Evolutionary conservation across 2,113 vertebrate genomes (phyloP).

Genomic region (Australoheros scitulus): DNA sequence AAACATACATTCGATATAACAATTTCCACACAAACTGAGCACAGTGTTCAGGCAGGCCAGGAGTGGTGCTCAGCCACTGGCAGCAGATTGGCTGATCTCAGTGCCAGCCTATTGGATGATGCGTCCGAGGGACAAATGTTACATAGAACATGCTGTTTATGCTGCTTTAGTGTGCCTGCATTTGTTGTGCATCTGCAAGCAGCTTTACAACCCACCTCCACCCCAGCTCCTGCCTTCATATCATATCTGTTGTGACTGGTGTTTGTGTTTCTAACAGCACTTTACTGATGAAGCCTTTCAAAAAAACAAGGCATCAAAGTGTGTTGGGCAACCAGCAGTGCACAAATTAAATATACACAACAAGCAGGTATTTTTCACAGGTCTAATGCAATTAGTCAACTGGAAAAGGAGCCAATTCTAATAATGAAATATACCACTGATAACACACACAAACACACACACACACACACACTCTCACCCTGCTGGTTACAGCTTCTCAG

Average conservation of each 20-base stretch:
- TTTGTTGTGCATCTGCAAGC: not conserved
- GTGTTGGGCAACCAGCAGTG: too few relatives aligned
- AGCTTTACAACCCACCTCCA: not conserved
- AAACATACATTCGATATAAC: not conserved
- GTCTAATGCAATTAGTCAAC: too few relatives aligned
- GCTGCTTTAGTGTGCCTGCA: not conserved
- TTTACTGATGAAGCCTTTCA: too few relatives aligned
- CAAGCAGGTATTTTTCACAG: too few relatives aligned
- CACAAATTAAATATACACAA: too few relatives aligned
- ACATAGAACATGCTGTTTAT: accelerated
- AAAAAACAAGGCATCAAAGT: too few relatives aligned
- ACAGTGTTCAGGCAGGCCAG: not conserved
- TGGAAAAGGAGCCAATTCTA: too few relatives aligned
- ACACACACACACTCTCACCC: too few relatives aligned
- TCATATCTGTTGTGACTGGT: not conserved
- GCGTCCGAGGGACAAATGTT: not conserved
- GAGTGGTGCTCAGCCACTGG: not conserved
- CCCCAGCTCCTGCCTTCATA: not conserved
- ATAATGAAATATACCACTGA: too few relatives aligned
- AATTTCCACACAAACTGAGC: not conserved
- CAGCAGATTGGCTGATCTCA: not conserved
- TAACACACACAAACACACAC: too few relatives aligned
- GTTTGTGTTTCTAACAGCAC: not conserved
- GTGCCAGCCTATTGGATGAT: not conserved
- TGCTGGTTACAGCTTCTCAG: not conserved